These are phyloP conservation scores for Thunnus thynnus DNA, from an alignment of 2,113 vertebrate species.

Conservation along the genomic window DNA sequence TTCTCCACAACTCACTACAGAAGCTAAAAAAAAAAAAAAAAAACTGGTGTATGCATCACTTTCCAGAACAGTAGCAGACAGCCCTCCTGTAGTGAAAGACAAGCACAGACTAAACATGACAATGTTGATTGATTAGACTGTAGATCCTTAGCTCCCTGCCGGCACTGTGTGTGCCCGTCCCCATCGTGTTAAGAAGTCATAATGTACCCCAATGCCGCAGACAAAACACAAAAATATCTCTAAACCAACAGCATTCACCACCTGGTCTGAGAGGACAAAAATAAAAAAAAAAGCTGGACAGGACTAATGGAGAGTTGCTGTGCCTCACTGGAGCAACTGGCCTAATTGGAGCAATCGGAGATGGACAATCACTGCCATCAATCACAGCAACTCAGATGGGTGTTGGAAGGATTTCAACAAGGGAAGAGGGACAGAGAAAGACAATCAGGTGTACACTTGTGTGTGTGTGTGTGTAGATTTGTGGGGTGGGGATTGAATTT, in stretches of 20 bases:
- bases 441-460: conserved; percentile 37
- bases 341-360: conserved; percentile 68
- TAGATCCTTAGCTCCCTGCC: conserved; percentile 51
- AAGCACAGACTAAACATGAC: conserved; percentile 65
- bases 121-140: conserved; percentile 67
- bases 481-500: conserved; percentile 27
- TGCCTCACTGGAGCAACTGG: conserved; percentile 54
- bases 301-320: conserved; percentile 36
- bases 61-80: conserved; percentile 38
- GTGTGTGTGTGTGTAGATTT: conserved; percentile 19
- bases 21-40: background rate
- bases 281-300: conserved; percentile 10
- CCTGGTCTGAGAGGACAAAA: conserved; percentile 42
- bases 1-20: background rate
- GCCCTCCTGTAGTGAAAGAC: conserved; percentile 58
- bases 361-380: conserved; percentile 54
- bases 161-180: conserved; percentile 21
- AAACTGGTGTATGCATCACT: background rate
- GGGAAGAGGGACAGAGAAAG: conserved; percentile 23
- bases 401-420: conserved; percentile 68
- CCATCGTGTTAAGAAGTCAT: conserved; percentile 14
- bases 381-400: conserved; percentile 47
- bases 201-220: conserved; percentile 48
- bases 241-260: conserved; percentile 41
- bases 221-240: conserved; percentile 51